Evolutionary conservation across 53 echinoderm and acorn worm genomes (phyloP).

Genomic region (Antedon mediterranea): DNA sequence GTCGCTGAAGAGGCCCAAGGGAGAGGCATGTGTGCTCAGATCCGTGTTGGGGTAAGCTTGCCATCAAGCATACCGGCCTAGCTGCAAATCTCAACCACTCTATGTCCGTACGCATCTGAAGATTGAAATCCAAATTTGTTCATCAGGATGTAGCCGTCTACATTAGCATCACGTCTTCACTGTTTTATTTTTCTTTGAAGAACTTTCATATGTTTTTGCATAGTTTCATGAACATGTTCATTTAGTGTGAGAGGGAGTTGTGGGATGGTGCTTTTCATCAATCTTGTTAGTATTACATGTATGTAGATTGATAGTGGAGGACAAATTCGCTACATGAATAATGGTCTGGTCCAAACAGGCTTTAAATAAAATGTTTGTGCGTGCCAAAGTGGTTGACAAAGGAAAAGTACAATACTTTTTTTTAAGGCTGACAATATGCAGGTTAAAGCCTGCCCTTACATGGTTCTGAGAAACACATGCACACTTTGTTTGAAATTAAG

Average conservation of each 20-base stretch:
- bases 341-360: too few species aligned
- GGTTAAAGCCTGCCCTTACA: background rate
- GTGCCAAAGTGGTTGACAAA: conserved; percentile 1
- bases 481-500: background rate
- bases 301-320: background rate
- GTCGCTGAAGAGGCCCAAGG: background rate
- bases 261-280: background rate
- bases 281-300: background rate
- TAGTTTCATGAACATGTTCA: background rate
- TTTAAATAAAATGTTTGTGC: background rate
- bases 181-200: background rate
- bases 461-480: conserved; percentile 1
- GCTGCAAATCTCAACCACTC: background rate
- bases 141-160: background rate
- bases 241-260: background rate
- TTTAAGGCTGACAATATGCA: background rate
- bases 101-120: background rate
- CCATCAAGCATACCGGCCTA: background rate
- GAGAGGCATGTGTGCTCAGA: background rate
- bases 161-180: background rate
- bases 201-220: background rate
- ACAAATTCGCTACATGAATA: background rate
- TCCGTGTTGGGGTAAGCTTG: background rate
- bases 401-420: background rate
- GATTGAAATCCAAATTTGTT: background rate